Conservation (phyloP, 92 coral and sea anemone species). For the Desmophyllum pertusum region DNA sequence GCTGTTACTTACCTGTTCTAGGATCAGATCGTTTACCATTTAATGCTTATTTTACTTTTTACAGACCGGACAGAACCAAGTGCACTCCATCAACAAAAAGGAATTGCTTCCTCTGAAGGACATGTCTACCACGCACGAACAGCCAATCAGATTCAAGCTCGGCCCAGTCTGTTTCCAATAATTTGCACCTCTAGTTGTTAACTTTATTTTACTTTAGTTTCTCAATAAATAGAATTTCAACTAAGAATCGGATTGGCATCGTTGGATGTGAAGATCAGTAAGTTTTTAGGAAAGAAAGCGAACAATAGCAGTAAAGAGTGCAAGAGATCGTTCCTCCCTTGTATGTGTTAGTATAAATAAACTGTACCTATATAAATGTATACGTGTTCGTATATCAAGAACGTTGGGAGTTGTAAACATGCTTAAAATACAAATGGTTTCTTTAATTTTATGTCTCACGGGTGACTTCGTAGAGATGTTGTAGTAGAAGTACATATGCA, state of each 20-base stretch:
- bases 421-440: conserved; percentile 14
- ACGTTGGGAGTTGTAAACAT: conserved; percentile 35
- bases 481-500: not conserved
- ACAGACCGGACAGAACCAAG: conserved; percentile 39
- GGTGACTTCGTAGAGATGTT: not conserved
- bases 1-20: too few species aligned
- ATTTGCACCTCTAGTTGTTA: not conserved
- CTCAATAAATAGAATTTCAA: conserved; percentile 1
- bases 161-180: conserved; percentile 55
- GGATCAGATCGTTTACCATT: not conserved
- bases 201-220: not conserved
- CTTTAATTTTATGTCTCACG: not conserved
- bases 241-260: not conserved
- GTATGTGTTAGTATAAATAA: conserved; percentile 38
- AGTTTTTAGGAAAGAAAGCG: not conserved
- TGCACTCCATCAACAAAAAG: conserved; percentile 33
- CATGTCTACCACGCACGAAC: conserved; percentile 30
- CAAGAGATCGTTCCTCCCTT: not conserved
- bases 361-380: conserved; percentile 21
- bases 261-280: not conserved
- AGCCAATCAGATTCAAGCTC: conserved; percentile 37
- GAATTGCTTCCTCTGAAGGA: conserved; percentile 52
- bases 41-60: not conserved
- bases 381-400: conserved; percentile 20
- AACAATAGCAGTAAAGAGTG: not conserved